phyloP scores from a whole-genome alignment of 2,113 vertebrate species.

The Arvicanthis niloticus region DNA sequence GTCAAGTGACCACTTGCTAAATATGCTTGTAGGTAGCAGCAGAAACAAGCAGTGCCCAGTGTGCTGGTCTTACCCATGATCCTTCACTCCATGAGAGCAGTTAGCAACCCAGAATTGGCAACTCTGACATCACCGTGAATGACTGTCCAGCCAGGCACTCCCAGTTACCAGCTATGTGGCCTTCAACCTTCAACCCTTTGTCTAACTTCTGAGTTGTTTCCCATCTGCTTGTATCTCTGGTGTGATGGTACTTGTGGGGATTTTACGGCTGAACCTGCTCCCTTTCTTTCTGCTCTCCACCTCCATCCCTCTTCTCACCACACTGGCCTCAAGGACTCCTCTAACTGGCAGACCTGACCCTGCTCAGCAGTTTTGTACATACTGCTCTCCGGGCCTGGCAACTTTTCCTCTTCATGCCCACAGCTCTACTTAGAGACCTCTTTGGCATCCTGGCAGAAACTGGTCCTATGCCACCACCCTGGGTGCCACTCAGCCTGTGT shows the following conservation, averaged over 20 bases:
- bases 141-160: background rate
- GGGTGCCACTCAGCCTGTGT: background rate
- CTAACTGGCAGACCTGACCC: background rate
- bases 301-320: background rate
- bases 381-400: background rate
- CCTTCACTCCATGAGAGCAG: background rate
- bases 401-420: background rate
- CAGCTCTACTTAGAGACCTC: background rate
- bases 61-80: background rate
- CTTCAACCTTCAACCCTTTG: background rate
- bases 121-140: background rate
- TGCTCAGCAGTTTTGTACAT: background rate
- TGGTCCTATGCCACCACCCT: background rate
- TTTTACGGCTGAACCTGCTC: background rate
- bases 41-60: background rate
- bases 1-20: background rate
- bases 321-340: background rate
- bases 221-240: accelerated
- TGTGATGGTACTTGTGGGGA: background rate
- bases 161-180: background rate
- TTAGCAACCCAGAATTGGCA: background rate
- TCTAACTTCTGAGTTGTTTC: background rate
- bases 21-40: background rate
- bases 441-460: background rate
- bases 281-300: background rate